Evolutionary conservation across 2,113 vertebrate genomes (phyloP), one percentile per base, ranked within the genome.

Genomic region (Sarotherodon lohbergeri): DNA sequence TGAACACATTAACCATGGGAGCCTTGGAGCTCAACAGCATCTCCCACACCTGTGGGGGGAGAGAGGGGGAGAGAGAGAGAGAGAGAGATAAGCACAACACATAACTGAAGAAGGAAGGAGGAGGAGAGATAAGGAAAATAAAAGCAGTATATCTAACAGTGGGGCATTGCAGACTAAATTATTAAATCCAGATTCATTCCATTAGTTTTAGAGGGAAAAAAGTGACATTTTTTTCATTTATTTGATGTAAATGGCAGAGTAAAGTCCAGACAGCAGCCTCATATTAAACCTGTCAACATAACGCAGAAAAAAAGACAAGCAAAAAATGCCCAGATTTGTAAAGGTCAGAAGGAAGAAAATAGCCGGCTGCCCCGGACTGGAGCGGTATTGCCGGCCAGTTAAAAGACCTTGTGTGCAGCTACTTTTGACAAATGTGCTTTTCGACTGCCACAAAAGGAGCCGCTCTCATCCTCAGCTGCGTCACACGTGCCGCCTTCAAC

Each of bases 11-110:
- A 73, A 99, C 87, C 76, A 91, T 83, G 0, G 97, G 97, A 55
- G 92, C 86, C 86, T 88, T 91, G 82, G 94, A 93, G 84, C 29
- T 96, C 84, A 36, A 88, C 57, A 99, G 92, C 92, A 91, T 96
- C 88, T 99, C 96, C 99, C 98, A 99, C 57, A 99, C 98, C 99
- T 99, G 54, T 78, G 73, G 17, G 73, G 10, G 46, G 11, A 84
- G 68, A 86, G 34, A 46, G 50, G 92, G 17, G 57, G 9, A 50
- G 24, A 29, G 17, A 46, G 5, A 14, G 7, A 41, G 71, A 80
- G 8, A 24, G 17, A 14, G 19, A 87, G 79, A 86, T 54, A 84
- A 88, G 81, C 24, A 80, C 36, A 86, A 79, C 68, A 79, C 22
- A 54, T 48, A 61, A 54, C 43, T 36, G 41, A 82, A 63, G 3